Percentiles rank a stretch among this genome's conserved stretches.
Evolutionary conservation across 2,113 vertebrate genomes (phyloP).

Genomic region (Chaenogobius annularis): DNA sequence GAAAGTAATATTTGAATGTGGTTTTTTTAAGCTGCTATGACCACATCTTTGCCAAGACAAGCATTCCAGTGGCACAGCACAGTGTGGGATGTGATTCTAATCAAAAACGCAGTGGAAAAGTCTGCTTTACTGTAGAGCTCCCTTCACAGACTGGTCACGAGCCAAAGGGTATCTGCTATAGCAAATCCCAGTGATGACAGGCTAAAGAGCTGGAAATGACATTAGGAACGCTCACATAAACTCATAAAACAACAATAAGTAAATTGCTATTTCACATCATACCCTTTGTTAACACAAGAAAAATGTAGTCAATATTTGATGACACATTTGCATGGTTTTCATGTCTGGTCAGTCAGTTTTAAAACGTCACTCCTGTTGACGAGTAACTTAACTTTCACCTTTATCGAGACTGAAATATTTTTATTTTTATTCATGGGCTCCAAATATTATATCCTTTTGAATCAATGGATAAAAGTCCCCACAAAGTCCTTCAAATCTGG

Average conservation of each 20-base stretch:
- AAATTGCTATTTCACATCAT: conserved; percentile 5
- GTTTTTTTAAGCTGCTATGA: conserved; percentile 62
- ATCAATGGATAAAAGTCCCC: neutral
- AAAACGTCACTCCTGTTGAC: neutral
- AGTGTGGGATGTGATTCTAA: conserved; percentile 67
- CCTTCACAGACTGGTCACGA: conserved; percentile 14
- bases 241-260: conserved; percentile 1
- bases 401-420: neutral
- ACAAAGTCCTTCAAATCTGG: too few relatives aligned
- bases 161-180: conserved; percentile 15
- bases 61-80: conserved; percentile 66
- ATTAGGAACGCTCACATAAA: neutral
- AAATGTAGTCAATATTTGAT: neutral
- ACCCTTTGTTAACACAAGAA: neutral
- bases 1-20: conserved; percentile 63
- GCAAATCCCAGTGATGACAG: neutral
- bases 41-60: conserved; percentile 70
- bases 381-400: neutral
- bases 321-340: neutral
- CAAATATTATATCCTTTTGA: neutral
- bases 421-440: neutral
- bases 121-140: conserved; percentile 28
- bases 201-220: neutral
- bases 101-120: conserved; percentile 69
- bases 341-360: too few relatives aligned